Evolutionary conservation across 2,113 vertebrate genomes (phyloP), one percentile per base, ranked within the genome.

Genomic region (Callocephalon fimbriatum): DNA sequence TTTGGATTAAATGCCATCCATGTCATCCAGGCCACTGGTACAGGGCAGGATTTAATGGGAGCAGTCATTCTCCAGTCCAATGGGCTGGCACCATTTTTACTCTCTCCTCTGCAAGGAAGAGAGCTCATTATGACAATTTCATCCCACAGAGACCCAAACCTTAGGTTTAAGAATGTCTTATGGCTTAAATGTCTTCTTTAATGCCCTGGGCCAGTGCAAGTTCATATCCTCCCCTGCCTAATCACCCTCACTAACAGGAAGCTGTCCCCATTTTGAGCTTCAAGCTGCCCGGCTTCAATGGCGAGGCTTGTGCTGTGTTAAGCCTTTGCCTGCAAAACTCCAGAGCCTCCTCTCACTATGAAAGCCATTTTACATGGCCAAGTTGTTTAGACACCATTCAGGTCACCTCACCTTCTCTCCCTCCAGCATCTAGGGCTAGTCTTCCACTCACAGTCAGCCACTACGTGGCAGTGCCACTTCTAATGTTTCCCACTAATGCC

Each of bases 131-230:
- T 6, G 27, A 93, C 38, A 67, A 32, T 56, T 45, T 53, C 51
- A 86, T 50, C 53, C n/a, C 12, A 32, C 12, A 37, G 21, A 79
- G 19, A 73, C 23, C 8, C 38, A 47, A 53, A 35, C 4, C 12
- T 42, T 29, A n/a, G 6, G 22, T 54, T 91, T 37, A 54, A 65
- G 59, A 40, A 73, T 45, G 35, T 37, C 12, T 83, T 86, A n/a
- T 0, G 3, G 17, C 31, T 72, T 88, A 68, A 68, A 51, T n/a
- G n/a, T 66, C 35, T 82, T 88, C 42, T 67, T 73, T 32, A 84
- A 45, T 2, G 4, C 7, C 12, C 31, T 13, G 13, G 19, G 21
- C 6, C n/a, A 58, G 25, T 0, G 2, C 7, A 47, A 27, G 8
- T 44, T 72, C 35, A 37, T 66, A 37, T 83, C 48, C 18, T 56